Evolutionary conservation across 2,888 invertebrate species (phyloP).

Genomic region (Celastrina argiolus): DNA sequence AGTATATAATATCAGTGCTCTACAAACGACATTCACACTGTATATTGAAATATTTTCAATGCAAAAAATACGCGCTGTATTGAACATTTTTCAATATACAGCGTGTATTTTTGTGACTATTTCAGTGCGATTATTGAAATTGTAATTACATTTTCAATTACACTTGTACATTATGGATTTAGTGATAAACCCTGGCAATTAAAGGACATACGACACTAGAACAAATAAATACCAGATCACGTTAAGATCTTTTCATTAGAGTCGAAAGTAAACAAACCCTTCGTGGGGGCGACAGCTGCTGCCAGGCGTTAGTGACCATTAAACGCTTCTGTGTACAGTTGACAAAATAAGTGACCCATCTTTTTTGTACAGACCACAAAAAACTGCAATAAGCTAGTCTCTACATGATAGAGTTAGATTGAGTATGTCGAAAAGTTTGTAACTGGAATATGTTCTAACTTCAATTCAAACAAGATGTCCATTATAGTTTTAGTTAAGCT

Average conservation of each 20-base stretch:
- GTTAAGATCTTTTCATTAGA: constrained; percentile 53
- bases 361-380: neutral
- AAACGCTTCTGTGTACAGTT: constrained; percentile 60
- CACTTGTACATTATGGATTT: neutral
- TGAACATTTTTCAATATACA: neutral
- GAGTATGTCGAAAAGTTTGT: neutral
- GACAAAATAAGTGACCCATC: constrained; percentile 38
- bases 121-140: neutral
- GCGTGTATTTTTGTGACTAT: neutral
- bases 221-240: constrained; percentile 15
- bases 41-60: neutral
- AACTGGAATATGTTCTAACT: no score
- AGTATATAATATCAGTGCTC: neutral
- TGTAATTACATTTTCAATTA: neutral
- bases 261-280: constrained; percentile 69
- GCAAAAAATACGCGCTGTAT: no score
- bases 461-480: no score
- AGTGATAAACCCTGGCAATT: neutral
- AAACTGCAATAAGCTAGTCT: neutral
- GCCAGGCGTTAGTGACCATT: constrained; percentile 66
- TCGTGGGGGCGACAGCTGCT: constrained; percentile 72
- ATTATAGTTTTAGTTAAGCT: no score
- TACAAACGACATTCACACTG: neutral
- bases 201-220: neutral
- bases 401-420: neutral